Conservation (phyloP, 2,797 vertebrate species). For the Apodemus agrarius region DNA sequence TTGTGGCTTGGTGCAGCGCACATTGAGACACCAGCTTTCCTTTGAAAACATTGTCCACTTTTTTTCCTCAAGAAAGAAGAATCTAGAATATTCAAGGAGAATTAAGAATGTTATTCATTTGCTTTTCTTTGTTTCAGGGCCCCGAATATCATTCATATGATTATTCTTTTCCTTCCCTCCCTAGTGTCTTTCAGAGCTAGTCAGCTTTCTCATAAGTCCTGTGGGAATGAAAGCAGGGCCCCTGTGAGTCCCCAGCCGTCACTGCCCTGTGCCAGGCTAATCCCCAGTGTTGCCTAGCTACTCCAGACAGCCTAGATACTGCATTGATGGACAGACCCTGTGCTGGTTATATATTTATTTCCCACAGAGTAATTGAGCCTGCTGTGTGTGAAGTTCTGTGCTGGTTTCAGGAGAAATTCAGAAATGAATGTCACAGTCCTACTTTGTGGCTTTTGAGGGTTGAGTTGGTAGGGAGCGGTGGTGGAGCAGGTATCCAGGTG, state of each 20-base stretch:
- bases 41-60: background rate
- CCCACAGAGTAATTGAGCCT: conserved; percentile 58
- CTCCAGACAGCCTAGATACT: conserved; percentile 55
- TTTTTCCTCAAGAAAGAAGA: background rate
- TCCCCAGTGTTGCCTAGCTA: conserved; percentile 71
- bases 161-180: conserved; percentile 43
- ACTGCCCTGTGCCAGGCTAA: conserved; percentile 62
- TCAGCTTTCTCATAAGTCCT: conserved; percentile 38
- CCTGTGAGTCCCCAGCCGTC: background rate
- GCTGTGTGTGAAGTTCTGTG: conserved; percentile 34
- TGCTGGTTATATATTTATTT: conserved; percentile 75
- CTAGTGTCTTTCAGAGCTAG: conserved; percentile 23
- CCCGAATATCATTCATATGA: conserved; percentile 7
- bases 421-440: conserved; percentile 28
- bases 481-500: background rate
- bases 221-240: conserved; percentile 33
- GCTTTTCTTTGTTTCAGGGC: conserved; percentile 49
- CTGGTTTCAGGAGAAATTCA: conserved; percentile 56
- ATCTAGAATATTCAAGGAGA: background rate
- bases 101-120: conserved; percentile 9
- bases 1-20: background rate
- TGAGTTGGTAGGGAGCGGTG: background rate
- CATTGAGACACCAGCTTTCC: background rate
- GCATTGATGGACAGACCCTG: conserved; percentile 55
- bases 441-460: background rate